These are phyloP conservation scores for Aporrectodea caliginosa DNA, from an alignment of 1,140 invertebrate species.

Conservation along the genomic window DNA sequence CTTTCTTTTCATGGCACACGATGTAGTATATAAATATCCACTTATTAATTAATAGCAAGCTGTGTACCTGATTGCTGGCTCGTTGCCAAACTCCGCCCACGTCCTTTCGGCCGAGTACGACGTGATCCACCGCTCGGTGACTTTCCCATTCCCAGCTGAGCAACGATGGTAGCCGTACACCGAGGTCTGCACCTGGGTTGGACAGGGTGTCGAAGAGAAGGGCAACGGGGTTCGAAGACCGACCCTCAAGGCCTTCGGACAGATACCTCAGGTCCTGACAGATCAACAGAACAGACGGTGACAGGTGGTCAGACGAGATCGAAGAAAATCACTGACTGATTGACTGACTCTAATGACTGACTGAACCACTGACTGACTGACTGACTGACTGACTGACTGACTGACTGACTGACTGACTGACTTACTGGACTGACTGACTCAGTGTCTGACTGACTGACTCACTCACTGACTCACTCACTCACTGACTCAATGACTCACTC, in stretches of 20 bases:
- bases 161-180: constrained; percentile 67
- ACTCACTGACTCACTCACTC: too few species aligned
- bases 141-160: constrained; percentile 67
- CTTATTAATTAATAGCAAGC: too few species aligned
- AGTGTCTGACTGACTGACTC: too few species aligned
- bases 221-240: constrained; percentile 75
- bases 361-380: neutral
- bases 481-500: too few species aligned
- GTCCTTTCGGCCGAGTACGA: constrained; percentile 72
- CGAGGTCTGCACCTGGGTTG: constrained; percentile 80
- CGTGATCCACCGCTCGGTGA: constrained; percentile 66
- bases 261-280: constrained; percentile 57
- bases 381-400: neutral
- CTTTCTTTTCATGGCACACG: too few species aligned
- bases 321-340: too few species aligned
- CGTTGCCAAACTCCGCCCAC: constrained; percentile 82
- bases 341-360: neutral
- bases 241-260: constrained; percentile 70
- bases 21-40: too few species aligned
- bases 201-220: constrained; percentile 72
- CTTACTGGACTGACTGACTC: neutral
- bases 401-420: neutral
- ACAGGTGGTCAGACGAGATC: too few species aligned
- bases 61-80: too few species aligned
- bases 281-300: too few species aligned